Conservation (phyloP, 2,797 vertebrate species). For the Hyperoplus immaculatus region DNA sequence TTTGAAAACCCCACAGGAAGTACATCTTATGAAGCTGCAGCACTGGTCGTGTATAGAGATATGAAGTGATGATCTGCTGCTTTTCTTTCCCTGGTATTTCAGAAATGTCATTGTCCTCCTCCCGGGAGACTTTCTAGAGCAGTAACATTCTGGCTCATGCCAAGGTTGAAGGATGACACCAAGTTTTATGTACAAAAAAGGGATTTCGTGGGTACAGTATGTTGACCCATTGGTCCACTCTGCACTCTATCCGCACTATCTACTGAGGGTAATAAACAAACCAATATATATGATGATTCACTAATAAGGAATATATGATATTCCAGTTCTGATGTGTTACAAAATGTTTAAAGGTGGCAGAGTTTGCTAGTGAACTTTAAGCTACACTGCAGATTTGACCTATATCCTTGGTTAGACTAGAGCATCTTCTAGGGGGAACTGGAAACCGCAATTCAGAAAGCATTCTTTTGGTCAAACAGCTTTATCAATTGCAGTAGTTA, state of each 20-base stretch:
- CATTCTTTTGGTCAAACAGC: too few species aligned
- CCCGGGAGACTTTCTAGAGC: background rate
- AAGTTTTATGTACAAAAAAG: background rate
- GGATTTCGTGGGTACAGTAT: too few species aligned
- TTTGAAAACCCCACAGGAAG: background rate
- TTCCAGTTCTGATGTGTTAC: background rate
- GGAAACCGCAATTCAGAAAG: too few species aligned
- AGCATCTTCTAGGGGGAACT: too few species aligned
- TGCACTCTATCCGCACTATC: background rate
- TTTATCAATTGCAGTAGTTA: too few species aligned
- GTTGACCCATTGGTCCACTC: background rate
- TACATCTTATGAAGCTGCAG: background rate
- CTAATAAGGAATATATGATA: background rate
- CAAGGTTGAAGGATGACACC: background rate
- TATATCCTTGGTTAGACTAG: too few species aligned
- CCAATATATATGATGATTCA: background rate
- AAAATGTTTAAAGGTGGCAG: background rate
- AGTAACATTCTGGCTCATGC: slow-evolving; percentile 2
- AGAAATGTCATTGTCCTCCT: background rate
- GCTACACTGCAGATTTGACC: background rate
- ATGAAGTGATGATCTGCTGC: background rate
- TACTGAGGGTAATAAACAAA: background rate
- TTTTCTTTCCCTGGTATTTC: background rate
- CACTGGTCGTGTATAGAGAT: background rate
- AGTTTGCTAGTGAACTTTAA: background rate